Evolutionary conservation across 2,113 vertebrate species (phyloP).

Genomic region (Eolophus roseicapilla): DNA sequence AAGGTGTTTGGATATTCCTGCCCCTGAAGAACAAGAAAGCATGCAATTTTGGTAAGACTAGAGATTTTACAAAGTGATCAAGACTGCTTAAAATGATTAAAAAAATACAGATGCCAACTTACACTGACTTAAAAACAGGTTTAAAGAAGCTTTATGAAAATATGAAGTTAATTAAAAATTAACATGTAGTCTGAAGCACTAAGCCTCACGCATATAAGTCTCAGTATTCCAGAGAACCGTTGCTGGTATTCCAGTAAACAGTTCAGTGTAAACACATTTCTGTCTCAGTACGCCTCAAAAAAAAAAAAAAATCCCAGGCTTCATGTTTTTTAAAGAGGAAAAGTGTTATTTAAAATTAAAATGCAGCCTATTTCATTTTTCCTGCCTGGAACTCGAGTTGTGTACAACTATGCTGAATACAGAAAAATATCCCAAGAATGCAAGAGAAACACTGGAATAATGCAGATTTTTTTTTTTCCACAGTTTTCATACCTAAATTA

Average conservation of each 20-base stretch:
- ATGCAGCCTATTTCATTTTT: neutral
- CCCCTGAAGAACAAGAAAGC: neutral
- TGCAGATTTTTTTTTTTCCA: neutral
- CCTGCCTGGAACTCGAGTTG: neutral
- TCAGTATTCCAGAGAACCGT: neutral
- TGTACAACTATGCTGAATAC: neutral
- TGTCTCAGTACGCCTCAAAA: neutral
- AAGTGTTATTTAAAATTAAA: conserved; percentile 4
- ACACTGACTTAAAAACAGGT: neutral
- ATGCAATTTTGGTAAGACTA: neutral
- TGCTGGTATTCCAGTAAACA: neutral
- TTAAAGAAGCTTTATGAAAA: neutral
- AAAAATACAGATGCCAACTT: neutral
- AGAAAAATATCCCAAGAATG: neutral
- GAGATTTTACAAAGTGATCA: neutral
- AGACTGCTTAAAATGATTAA: neutral
- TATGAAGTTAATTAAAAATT: neutral
- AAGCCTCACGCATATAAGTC: neutral
- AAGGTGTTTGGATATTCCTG: neutral
- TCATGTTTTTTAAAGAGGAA: neutral
- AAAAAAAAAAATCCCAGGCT: neutral
- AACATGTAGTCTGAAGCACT: neutral
- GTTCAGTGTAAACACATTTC: neutral
- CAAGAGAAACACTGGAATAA: neutral
- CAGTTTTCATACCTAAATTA: neutral